phyloP scores from a whole-genome alignment of 2,113 vertebrate genomes.

The Clinocottus analis region DNA sequence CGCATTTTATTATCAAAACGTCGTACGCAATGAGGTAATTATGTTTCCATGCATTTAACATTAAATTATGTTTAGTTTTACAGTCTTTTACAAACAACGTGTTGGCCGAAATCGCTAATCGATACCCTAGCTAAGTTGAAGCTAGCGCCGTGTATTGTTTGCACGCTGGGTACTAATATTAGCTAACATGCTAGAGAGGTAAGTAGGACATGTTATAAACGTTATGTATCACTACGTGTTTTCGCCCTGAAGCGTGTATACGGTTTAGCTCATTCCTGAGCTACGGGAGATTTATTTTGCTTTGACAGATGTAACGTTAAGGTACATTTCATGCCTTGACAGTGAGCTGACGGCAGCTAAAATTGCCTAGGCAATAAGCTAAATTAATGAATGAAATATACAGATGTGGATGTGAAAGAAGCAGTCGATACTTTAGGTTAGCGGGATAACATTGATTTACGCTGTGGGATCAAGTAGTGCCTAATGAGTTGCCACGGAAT shows the following conservation, averaged over 20 bases:
- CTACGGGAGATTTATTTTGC: fast-evolving
- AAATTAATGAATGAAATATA: neutral
- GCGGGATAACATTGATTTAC: neutral
- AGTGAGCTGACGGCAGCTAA: neutral
- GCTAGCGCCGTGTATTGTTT: constrained; percentile 5
- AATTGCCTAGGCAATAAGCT: neutral
- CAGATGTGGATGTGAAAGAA: neutral
- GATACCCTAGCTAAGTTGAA: neutral
- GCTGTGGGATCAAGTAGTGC: neutral
- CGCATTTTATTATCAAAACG: constrained; percentile 69
- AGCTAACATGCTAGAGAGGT: neutral
- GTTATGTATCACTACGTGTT: neutral
- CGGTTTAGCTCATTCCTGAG: too few relatives aligned
- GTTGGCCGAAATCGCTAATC: neutral
- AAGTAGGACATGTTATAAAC: neutral
- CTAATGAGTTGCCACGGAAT: neutral
- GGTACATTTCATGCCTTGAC: neutral
- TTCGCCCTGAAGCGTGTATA: neutral
- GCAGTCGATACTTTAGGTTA: neutral
- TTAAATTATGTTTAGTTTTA: neutral
- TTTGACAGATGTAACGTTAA: fast-evolving
- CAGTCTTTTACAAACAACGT: neutral
- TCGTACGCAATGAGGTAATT: constrained; percentile 80
- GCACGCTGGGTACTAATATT: neutral
- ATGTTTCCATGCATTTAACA: fast-evolving